Evolutionary conservation across 1,140 invertebrate genomes (phyloP).

Genomic region (Neodiprion fabricii): DNA sequence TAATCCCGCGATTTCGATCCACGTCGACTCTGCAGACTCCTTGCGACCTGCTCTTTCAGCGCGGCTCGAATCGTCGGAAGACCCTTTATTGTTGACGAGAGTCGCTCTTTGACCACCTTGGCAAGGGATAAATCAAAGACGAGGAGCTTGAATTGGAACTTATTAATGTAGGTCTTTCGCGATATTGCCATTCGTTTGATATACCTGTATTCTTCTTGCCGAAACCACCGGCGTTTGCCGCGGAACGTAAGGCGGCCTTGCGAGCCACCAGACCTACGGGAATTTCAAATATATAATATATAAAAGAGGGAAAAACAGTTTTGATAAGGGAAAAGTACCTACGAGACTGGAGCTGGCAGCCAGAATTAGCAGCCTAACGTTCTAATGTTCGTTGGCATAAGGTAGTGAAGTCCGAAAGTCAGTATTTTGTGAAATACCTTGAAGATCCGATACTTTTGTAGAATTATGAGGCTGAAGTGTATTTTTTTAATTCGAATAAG

Average conservation of each 20-base stretch:
- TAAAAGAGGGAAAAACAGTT: too few relatives aligned
- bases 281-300: neutral
- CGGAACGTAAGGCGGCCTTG: conserved; percentile 19
- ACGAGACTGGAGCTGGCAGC: too few relatives aligned
- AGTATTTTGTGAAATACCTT: too few relatives aligned
- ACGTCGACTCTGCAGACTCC: neutral
- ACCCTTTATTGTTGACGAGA: conserved; percentile 8
- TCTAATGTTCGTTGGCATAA: too few relatives aligned
- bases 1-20: neutral
- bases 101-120: conserved; percentile 20
- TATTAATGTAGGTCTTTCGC: neutral
- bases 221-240: conserved; percentile 11
- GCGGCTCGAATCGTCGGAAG: conserved; percentile 1
- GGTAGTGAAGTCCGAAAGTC: too few relatives aligned
- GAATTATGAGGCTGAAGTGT: too few relatives aligned
- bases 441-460: too few relatives aligned
- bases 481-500: too few relatives aligned
- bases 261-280: conserved; percentile 16
- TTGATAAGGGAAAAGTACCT: too few relatives aligned
- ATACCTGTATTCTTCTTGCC: conserved; percentile 20
- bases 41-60: neutral
- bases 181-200: neutral
- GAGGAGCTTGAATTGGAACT: neutral
- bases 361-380: too few relatives aligned
- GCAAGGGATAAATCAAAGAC: neutral